Percentiles rank a stretch among this genome's conserved stretches.
phyloP scores from a whole-genome alignment of 2,797 vertebrate genomes.

The Anguilla megastoma region DNA sequence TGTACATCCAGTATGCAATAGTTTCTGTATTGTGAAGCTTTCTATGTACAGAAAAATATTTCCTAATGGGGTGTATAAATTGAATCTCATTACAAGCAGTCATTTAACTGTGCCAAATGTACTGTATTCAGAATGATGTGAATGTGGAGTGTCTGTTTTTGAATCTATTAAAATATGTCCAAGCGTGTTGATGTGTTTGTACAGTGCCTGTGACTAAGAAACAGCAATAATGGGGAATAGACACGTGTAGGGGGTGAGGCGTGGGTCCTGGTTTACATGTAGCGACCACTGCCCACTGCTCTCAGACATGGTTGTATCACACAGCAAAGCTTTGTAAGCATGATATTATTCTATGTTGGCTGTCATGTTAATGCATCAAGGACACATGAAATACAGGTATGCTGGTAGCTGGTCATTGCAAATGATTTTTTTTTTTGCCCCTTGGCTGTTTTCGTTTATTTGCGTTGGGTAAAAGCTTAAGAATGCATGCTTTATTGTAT shows the following conservation, averaged over 20 bases:
- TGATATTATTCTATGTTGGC: too few species aligned
- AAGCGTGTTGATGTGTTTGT: neutral
- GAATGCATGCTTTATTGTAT: too few species aligned
- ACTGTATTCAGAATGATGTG: constrained; percentile 26
- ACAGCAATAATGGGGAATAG: neutral
- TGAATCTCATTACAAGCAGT: neutral
- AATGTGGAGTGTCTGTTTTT: constrained; percentile 23
- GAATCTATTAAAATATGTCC: constrained; percentile 1
- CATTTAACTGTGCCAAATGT: constrained; percentile 29
- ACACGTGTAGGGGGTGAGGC: neutral
- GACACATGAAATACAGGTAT: too few species aligned
- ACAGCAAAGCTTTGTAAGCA: too few species aligned
- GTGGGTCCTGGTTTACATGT: neutral
- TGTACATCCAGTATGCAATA: constrained; percentile 1
- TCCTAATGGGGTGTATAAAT: neutral
- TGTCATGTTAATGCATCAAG: too few species aligned
- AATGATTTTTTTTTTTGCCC: too few species aligned
- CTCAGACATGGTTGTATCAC: too few species aligned
- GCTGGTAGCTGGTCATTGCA: too few species aligned
- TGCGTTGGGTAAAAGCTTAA: too few species aligned
- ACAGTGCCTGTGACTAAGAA: neutral
- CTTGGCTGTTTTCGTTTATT: too few species aligned
- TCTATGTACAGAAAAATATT: constrained; percentile 13
- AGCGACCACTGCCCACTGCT: neutral
- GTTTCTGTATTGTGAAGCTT: constrained; percentile 21